Evolutionary conservation across 2,113 vertebrate genomes (phyloP).

Genomic region (Pica pica): DNA sequence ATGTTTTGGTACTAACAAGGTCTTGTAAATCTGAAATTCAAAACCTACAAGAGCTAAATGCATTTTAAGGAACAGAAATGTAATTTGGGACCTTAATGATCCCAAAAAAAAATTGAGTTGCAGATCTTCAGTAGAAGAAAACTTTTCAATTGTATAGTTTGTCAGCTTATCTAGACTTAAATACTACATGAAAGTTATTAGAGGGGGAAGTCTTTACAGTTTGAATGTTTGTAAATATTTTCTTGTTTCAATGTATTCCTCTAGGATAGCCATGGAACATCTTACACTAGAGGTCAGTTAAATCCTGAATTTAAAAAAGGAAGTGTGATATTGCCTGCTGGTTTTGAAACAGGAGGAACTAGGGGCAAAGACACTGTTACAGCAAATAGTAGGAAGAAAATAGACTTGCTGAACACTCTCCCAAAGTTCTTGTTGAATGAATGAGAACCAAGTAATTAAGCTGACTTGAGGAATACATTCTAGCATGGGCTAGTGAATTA

Average conservation of each 20-base stretch:
- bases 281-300: not conserved
- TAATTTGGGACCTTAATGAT: not conserved
- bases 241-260: not conserved
- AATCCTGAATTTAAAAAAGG: not conserved
- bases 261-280: not conserved
- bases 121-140: not conserved
- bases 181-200: not conserved
- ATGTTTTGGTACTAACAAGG: not conserved
- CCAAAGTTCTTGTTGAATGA: not conserved
- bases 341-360: not conserved
- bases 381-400: not conserved
- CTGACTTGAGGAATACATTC: not conserved
- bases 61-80: not conserved
- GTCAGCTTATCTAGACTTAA: not conserved
- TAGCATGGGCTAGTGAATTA: not conserved
- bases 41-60: not conserved
- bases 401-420: not conserved
- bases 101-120: not conserved
- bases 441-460: not conserved
- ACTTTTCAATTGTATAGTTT: not conserved
- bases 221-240: not conserved
- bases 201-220: not conserved
- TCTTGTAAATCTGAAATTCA: not conserved
- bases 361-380: not conserved
- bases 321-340: not conserved